These are phyloP conservation scores for Chamaea fasciata DNA, from an alignment of 2,113 vertebrate species.

Conservation along the genomic window DNA sequence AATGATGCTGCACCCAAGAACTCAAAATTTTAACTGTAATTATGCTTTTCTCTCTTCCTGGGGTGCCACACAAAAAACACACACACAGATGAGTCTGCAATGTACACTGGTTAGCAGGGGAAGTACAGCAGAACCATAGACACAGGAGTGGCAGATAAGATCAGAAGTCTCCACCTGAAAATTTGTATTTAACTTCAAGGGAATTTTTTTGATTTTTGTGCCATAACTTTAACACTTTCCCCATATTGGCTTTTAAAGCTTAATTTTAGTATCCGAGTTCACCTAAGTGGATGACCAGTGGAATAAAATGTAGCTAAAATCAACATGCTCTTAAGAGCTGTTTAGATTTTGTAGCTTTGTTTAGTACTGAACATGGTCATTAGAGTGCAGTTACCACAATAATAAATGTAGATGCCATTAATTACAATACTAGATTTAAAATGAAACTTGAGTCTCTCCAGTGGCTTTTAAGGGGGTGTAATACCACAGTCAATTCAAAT, in stretches of 20 bases:
- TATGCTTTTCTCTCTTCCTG: background rate
- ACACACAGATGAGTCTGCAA: background rate
- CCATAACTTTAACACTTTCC: background rate
- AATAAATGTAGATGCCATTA: conserved; percentile 74
- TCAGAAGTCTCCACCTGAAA: background rate
- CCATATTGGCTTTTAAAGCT: background rate
- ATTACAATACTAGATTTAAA: conserved; percentile 74
- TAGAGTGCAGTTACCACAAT: conserved; percentile 68
- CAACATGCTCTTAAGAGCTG: background rate
- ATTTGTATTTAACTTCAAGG: background rate
- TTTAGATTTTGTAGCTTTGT: conserved; percentile 55
- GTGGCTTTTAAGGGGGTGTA: conserved; percentile 70
- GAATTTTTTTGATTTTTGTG: background rate
- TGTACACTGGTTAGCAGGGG: background rate
- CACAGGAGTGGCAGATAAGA: background rate
- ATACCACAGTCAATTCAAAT: conserved; percentile 72
- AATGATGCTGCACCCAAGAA: background rate
- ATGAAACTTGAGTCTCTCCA: conserved; percentile 61
- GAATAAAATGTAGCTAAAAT: background rate
- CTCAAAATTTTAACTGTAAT: background rate
- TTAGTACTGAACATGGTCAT: conserved; percentile 56
- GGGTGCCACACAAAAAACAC: background rate
- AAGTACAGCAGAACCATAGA: background rate
- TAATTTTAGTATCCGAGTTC: background rate
- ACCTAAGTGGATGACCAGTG: background rate